Evolutionary conservation across 2,888 invertebrate species (phyloP).

Genomic region (Lasioglossum leucozonium): DNA sequence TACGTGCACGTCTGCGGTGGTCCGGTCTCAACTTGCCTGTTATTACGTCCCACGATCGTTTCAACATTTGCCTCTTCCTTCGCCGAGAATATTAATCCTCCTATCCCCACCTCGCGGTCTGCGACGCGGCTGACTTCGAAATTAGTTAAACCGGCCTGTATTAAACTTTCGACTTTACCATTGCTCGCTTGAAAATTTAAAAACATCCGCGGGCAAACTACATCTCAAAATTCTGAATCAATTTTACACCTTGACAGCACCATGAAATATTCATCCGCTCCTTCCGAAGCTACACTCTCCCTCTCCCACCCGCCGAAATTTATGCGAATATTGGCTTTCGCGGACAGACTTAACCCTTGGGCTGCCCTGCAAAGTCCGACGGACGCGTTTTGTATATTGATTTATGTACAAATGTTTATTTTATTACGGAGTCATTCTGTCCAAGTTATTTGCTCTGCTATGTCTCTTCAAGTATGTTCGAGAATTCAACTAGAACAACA

Average conservation of each 20-base stretch:
- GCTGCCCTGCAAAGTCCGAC: neutral
- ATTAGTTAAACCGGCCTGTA: slow-evolving; percentile 1
- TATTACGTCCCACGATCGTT: slow-evolving; percentile 8
- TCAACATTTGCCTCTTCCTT: neutral
- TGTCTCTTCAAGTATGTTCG: no score
- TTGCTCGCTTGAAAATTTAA: neutral
- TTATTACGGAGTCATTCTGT: no score
- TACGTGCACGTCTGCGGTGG: slow-evolving; percentile 36
- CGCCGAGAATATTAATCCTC: slow-evolving; percentile 3
- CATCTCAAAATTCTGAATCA: neutral
- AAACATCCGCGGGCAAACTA: slow-evolving; percentile 1
- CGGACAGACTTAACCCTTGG: neutral
- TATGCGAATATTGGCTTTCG: neutral
- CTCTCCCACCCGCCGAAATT: neutral
- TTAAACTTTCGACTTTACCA: neutral
- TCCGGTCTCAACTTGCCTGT: slow-evolving; percentile 33
- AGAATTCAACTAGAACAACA: no score
- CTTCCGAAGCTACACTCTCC: neutral
- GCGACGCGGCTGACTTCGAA: neutral
- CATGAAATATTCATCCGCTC: neutral
- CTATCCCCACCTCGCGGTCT: neutral
- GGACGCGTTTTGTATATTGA: neutral
- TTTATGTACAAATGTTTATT: neutral
- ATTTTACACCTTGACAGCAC: neutral
- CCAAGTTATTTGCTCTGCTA: no score